Percentiles rank a stretch among this genome's conserved stretches.
Evolutionary conservation across 1,140 invertebrate genomes (phyloP).

Genomic region (Hypsibius dujardini): DNA sequence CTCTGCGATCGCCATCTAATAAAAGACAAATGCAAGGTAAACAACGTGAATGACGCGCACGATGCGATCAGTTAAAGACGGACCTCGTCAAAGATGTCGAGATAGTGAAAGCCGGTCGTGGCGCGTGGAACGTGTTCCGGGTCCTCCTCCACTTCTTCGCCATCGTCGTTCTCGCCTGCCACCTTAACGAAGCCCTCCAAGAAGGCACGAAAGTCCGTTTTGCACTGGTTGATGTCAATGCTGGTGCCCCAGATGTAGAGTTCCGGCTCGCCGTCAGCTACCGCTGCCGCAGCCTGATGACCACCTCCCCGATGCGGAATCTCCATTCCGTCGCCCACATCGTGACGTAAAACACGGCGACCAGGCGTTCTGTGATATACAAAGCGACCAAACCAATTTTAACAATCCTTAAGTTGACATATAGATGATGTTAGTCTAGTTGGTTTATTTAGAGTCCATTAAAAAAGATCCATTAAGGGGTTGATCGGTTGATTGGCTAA

Average conservation of each 20-base stretch:
- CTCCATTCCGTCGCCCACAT: conserved; percentile 17
- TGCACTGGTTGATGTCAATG: conserved; percentile 68
- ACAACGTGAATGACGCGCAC: no score
- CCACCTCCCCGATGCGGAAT: conserved; percentile 3
- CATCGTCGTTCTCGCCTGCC: conserved; percentile 56
- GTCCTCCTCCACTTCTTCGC: conserved; percentile 54
- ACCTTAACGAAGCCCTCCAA: conserved; percentile 47
- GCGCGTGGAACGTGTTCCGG: conserved; percentile 69
- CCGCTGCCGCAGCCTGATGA: conserved; percentile 18
- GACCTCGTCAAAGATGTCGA: conserved; percentile 1
- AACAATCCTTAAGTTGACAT: neutral
- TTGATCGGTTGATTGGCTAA: no score
- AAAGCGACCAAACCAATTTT: conserved; percentile 17
- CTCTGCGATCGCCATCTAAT: conserved; percentile 63
- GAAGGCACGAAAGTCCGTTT: conserved; percentile 58
- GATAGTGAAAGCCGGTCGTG: conserved; percentile 51
- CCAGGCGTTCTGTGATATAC: neutral
- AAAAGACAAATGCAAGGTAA: no score
- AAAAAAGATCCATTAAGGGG: no score
- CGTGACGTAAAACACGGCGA: neutral
- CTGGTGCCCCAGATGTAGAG: conserved; percentile 98
- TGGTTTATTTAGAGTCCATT: no score
- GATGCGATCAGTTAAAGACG: neutral
- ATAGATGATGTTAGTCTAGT: no score
- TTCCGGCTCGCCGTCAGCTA: conserved; percentile 44